Base-by-base conservation (phyloP, 2,113 vertebrate genomes). In the Hyperopisus bebe region DNA sequence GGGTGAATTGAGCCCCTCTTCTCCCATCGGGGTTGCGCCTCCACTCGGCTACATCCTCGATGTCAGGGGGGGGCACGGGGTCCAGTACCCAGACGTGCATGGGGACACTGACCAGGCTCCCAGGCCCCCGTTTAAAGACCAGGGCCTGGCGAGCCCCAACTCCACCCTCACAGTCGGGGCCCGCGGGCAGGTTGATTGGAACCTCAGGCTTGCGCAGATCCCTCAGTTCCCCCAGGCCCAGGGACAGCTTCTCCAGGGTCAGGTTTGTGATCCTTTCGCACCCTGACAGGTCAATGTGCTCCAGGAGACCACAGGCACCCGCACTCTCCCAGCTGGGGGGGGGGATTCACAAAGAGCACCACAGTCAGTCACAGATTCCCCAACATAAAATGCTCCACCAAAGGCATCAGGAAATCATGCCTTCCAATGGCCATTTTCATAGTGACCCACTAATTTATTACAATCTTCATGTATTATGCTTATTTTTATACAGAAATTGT, bases 11-110 rank as follows among this genome's bases (percentile, higher is more conserved):
- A 5, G 21, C 10, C 11, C 93, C 92, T 0, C 93, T 93, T 0
- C 42, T 87, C 1, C 90, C 93, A 9, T 90, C 83, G 74, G 96
- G 95, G 2, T 96, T 95, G 88, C 95, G 93, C 93, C 96, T 97
- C 98, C 97, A 98, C 87, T 98, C 97, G 0, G 97, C 98, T 3
- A 98, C 96, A 88, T 99, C 98, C 94, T 99, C 98, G 2, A 99
- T 99, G 87, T 99, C 98, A 1, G 96, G 96, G 86, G 98, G 96
- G 91, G 97, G 95, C 35, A 95, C 95, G 1, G 96, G 92, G 93
- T 98, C 96, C 47, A 99, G 92, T 91, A 99, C 95, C 98, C 97
- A 99, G 31, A 98, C 96, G 0, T 66, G 91, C 0, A 93, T 91
- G 8, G 92, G 92, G 42, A 90, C 90, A 88, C 88, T 47, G 90